Base-by-base conservation (phyloP, 2,113 vertebrate species). In the Nannospalax galili region DNA sequence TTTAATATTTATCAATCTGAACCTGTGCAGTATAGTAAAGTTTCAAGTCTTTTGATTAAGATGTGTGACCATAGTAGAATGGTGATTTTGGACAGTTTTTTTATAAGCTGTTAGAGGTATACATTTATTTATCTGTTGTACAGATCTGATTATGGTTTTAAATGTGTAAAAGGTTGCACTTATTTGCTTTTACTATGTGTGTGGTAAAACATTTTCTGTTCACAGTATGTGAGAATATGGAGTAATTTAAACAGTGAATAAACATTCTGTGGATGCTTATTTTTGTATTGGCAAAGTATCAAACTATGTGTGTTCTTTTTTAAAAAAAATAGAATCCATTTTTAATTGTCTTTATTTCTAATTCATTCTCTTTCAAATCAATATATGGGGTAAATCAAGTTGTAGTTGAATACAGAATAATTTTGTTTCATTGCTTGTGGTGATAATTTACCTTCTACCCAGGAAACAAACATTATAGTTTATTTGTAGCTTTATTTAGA, bases 221-320 rank as follows among this genome's bases (percentile, higher is more conserved):
- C 48, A 87, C 69, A 37, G 37, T 95, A 58, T 96, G 73, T 97
- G 78, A 97, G 91, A 95, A 94, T 97, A 91, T 94, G 96, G 62
- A 97, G 42, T 97, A 98, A 98, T 96, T 98, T 98, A 98, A 98
- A 94, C 80, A 96, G 96, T 94, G 95, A 97, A 96, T 96, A 99
- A 98, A 98, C 65, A 85, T 98, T 97, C 97, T 97, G 97, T 98
- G 98, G 97, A 98, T 98, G 97, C 97, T 98, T 98, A 98, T 98
- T 98, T 98, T 99, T 98, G 97, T 98, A 98, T 98, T 96, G 96
- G 96, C 97, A 96, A 97, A 95, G 91, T 91, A 89, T 98, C 92
- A 95, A 97, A 97, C 91, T 91, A n/a, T 95, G 75, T 30, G 88
- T 95, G 81, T 95, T 82, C 24, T 52, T 91, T 93, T 84, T 77